Evolutionary conservation across 1,140 invertebrate species (phyloP), one percentile per base, ranked within the genome.

Genomic region (Ditylenchus dipsaci): DNA sequence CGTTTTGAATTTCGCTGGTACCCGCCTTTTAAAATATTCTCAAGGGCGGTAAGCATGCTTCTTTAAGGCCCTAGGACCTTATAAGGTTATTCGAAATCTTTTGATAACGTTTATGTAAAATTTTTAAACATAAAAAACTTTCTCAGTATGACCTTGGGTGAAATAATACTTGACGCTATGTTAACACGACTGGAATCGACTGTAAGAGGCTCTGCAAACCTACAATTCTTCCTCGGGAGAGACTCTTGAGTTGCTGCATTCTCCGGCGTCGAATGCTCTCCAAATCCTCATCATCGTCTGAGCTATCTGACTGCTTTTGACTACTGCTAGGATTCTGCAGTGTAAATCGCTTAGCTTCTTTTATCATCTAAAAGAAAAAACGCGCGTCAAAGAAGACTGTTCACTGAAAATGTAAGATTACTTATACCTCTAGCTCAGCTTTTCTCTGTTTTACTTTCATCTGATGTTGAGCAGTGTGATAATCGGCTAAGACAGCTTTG

Each of bases 401-500:
- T 53, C 43, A 13, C n/a, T 13, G 15, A 3, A 53, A 53, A 53
- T 26, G 3, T 8, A 15, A 29, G 63, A 53, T 8, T 53, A 8
- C 8, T 53, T 15, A 56, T 17, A 65, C 72, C 61, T 71, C 45
- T 23, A 30, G 30, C 26, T 75, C 71, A 1, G 56, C 56, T 17
- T 33, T 29, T 27, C 17, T 47, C n/a, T 33, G 26, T 33, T 65
- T 27, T 19, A 56, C 27, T 29, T 29, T 33, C 19, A 69, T 68
- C 33, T 65, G 49, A 15, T n/a, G 19, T 15, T 53, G 27, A 69
- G 33, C 33, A 29, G 30, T 60, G 19, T 63, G 30, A 65, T 78
- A 77, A 53, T 76, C 75, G 8, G 73, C 65, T 15, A 76, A 47
- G n/a, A 76, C 75, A 53, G 76, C 76, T 42, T 76, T 76, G 7